Evolutionary conservation across 1,140 invertebrate genomes (phyloP).

Genomic region (Ceratina australensis): DNA sequence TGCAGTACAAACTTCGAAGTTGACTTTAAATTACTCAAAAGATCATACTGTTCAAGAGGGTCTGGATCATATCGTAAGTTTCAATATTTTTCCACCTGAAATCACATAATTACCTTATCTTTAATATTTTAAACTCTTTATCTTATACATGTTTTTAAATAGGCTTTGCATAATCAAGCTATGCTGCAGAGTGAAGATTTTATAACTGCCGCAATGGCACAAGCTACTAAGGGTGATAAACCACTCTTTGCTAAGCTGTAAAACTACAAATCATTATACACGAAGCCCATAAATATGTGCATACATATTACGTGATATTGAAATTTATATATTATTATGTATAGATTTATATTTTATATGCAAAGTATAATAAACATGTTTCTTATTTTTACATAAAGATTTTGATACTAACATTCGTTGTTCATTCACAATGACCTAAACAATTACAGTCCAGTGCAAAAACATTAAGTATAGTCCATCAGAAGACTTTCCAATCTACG

Average conservation of each 20-base stretch:
- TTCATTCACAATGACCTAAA: slow-evolving; percentile 1
- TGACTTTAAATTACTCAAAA: slow-evolving; percentile 90
- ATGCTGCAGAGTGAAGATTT: slow-evolving; percentile 97
- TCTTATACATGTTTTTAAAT: slow-evolving; percentile 33
- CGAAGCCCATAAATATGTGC: not conserved
- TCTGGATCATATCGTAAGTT: slow-evolving; percentile 91
- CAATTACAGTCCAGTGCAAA: slow-evolving; percentile 8
- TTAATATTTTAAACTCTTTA: too few relatives aligned
- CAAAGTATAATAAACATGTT: slow-evolving; percentile 6
- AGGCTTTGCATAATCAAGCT: slow-evolving; percentile 89
- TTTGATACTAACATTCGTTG: slow-evolving; percentile 32
- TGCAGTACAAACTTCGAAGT: slow-evolving; percentile 94
- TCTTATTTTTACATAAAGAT: slow-evolving; percentile 17
- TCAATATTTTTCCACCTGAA: slow-evolving; percentile 65
- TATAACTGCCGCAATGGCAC: slow-evolving; percentile 87
- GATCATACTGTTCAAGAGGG: slow-evolving; percentile 93
- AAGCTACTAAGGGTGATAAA: slow-evolving; percentile 85
- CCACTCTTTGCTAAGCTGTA: slow-evolving; percentile 87
- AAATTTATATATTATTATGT: slow-evolving; percentile 2
- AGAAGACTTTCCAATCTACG: slow-evolving; percentile 43
- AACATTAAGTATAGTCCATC: slow-evolving; percentile 5
- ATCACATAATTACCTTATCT: slow-evolving; percentile 41
- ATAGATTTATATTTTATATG: not conserved
- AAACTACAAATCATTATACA: slow-evolving; percentile 53
- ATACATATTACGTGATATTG: not conserved